Evolutionary conservation across 2,797 vertebrate genomes (phyloP).

Genomic region (Sphenodon punctatus): DNA sequence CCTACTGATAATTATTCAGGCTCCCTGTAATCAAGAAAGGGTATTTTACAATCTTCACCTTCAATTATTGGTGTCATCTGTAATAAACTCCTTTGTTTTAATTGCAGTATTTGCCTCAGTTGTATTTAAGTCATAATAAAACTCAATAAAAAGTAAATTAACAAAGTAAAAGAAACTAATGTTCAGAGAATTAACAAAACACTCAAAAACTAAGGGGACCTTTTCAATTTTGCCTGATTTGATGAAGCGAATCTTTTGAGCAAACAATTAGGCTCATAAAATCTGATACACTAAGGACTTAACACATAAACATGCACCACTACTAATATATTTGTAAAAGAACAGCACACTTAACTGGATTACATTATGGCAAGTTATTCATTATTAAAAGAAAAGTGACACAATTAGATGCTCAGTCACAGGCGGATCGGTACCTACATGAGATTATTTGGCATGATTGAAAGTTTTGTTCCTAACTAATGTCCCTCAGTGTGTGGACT

Average conservation of each 20-base stretch:
- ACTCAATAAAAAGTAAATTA: conserved; percentile 60
- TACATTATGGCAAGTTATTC: conserved; percentile 56
- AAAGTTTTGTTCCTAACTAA: conserved; percentile 41
- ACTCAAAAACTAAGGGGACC: conserved; percentile 51
- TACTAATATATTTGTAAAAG: conserved; percentile 39
- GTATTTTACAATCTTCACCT: conserved; percentile 47
- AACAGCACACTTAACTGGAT: conserved; percentile 61
- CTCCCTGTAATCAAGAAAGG: neutral
- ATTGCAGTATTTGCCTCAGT: conserved; percentile 64
- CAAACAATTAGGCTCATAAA: conserved; percentile 65
- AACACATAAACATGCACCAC: conserved; percentile 55
- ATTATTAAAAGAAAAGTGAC: conserved; percentile 50
- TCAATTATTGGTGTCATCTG: conserved; percentile 60
- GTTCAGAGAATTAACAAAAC: conserved; percentile 54
- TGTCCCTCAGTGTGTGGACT: neutral
- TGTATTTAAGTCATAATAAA: conserved; percentile 68
- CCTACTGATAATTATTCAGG: neutral
- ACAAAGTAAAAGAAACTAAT: conserved; percentile 61
- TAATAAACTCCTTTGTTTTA: conserved; percentile 65
- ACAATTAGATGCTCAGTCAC: conserved; percentile 41
- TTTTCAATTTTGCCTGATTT: conserved; percentile 66
- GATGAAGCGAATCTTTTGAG: conserved; percentile 68
- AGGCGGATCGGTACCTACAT: conserved; percentile 53
- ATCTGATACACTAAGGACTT: conserved; percentile 50
- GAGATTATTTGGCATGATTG: conserved; percentile 57